Evolutionary conservation across 2,888 invertebrate genomes (phyloP).

Genomic region (Gortyna flavago): DNA sequence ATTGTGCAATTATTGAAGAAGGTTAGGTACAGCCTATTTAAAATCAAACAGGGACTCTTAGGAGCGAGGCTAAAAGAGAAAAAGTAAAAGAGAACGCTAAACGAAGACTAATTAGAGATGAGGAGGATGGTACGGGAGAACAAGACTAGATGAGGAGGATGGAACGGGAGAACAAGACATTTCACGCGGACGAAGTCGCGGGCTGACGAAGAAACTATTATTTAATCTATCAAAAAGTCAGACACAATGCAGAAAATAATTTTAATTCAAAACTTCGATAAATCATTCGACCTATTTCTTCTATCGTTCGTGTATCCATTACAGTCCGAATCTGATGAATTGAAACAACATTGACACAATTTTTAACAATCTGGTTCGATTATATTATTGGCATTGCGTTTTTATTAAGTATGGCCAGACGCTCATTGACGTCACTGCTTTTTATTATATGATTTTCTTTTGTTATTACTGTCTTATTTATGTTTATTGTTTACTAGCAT

Average conservation of each 20-base stretch:
- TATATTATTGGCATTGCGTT: conserved; percentile 41
- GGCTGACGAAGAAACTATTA: too few species aligned
- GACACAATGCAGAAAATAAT: not conserved
- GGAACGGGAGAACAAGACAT: too few species aligned
- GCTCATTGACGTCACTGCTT: conserved; percentile 46
- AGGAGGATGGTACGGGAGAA: too few species aligned
- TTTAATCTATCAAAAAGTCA: too few species aligned
- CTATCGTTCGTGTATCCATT: conserved; percentile 40
- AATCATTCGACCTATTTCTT: conserved; percentile 45
- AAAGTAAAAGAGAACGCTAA: too few species aligned
- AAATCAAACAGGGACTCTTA: too few species aligned
- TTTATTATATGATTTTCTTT: conserved; percentile 18
- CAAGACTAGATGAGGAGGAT: too few species aligned
- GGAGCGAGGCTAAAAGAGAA: too few species aligned
- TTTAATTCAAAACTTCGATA: not conserved
- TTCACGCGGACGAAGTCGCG: too few species aligned
- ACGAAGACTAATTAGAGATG: too few species aligned
- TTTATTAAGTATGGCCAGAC: conserved; percentile 15
- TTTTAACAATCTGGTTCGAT: conserved; percentile 45
- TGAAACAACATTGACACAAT: conserved; percentile 63
- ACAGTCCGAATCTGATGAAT: conserved; percentile 42
- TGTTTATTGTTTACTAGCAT: not conserved
- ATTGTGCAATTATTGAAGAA: too few species aligned
- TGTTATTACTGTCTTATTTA: conserved; percentile 14
- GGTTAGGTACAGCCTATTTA: too few species aligned